phyloP scores from a whole-genome alignment of 2,888 invertebrate species.

The Lycia hirtaria region DNA sequence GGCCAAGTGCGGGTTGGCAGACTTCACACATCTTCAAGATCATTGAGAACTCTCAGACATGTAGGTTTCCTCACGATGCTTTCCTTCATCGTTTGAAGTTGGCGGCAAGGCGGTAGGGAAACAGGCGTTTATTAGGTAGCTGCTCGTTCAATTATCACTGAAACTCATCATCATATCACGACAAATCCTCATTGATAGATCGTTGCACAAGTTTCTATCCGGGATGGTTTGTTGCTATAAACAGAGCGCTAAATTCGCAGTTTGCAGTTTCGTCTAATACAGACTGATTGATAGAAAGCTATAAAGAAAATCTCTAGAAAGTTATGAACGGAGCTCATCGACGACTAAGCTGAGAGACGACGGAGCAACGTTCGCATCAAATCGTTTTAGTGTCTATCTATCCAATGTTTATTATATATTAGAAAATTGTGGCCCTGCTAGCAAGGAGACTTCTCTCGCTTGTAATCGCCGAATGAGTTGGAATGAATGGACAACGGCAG shows the following conservation, averaged over 20 bases:
- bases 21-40: too few relatives aligned
- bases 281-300: slow-evolving; percentile 2
- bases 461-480: too few relatives aligned
- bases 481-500: too few relatives aligned
- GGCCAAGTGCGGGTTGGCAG: too few relatives aligned
- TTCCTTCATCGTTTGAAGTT: too few relatives aligned
- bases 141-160: not conserved
- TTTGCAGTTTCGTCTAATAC: slow-evolving; percentile 11
- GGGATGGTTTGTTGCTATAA: not conserved
- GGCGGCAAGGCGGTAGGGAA: too few relatives aligned
- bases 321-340: not conserved
- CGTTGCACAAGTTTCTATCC: slow-evolving; percentile 1
- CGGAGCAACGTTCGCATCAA: slow-evolving; percentile 6
- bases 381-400: not conserved
- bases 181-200: slow-evolving; percentile 2
- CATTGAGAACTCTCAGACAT: too few relatives aligned
- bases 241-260: not conserved
- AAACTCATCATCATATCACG: not conserved
- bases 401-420: not conserved
- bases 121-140: not conserved
- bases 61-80: too few relatives aligned
- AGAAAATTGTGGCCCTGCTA: too few relatives aligned
- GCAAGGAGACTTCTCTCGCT: too few relatives aligned
- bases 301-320: too few relatives aligned
- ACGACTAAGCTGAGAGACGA: not conserved